Base-by-base conservation (phyloP, 2,113 vertebrate genomes). In the Petromus typicus region DNA sequence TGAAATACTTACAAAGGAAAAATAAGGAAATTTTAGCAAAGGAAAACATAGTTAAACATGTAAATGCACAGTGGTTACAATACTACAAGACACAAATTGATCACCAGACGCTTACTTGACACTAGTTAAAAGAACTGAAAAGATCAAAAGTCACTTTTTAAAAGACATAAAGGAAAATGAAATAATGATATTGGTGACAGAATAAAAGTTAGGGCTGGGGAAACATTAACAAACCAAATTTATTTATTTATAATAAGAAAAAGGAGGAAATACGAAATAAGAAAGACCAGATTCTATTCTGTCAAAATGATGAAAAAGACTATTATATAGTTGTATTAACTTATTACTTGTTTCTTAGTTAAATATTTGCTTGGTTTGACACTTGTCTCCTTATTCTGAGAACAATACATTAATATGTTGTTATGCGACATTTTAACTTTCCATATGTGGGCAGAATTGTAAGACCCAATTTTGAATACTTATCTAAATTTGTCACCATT, bases 281-380 rank as follows among this genome's bases (percentile, higher is more conserved):
- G 40, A 71, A 51, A 95, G n/a, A 84, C 37, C 78, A 91, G 88
- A 81, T 89, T 93, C 54, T 2, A 90, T 59, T 45, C 43, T 93
- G 37, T 73, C 34, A 91, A 89, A 88, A 54, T 81, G 48, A 79
- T 78, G 64, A 45, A 84, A 93, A 76, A 30, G 79, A 79, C 5
- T 23, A 67, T 51, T 89, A 34, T 45, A 85, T 40, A 91, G 30
- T 25, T 85, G 89, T 75, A 51, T 91, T 75, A 85, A 64, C 59
- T 89, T 69, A 75, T 59, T 89, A 63, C 25, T 69, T 81, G 23
- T 48, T 81, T 76, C 64, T 91, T 66, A 85, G 57, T 91, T 64
- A 78, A 87, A 82, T 93, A 37, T 71, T 83, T 61, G 48, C 43
- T 95, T 87, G 25, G n/a, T 82, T 93, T 91, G 89, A 48, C 40